phyloP scores from a whole-genome alignment of 2,888 invertebrate species.

The Gastrophysa polygoni region DNA sequence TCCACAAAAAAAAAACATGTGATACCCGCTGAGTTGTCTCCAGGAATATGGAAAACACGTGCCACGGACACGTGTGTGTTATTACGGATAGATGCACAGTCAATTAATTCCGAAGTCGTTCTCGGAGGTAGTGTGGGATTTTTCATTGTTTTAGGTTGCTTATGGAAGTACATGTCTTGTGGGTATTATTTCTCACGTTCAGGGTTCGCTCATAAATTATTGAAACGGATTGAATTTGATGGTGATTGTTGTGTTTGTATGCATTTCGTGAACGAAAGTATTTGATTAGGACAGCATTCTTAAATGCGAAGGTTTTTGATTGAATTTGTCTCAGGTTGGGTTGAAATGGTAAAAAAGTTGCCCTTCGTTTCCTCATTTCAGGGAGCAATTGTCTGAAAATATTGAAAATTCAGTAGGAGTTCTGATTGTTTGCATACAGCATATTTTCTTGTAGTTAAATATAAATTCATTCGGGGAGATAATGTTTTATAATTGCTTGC shows the following conservation, averaged over 20 bases:
- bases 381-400: too few species aligned
- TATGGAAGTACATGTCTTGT: not conserved
- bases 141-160: not conserved
- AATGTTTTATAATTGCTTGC: too few species aligned
- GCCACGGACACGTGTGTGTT: slow-evolving; percentile 15
- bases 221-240: not conserved
- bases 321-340: too few species aligned
- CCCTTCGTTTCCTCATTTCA: too few species aligned
- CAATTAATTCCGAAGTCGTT: not conserved
- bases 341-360: too few species aligned
- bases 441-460: too few species aligned
- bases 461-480: too few species aligned
- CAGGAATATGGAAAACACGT: slow-evolving; percentile 16
- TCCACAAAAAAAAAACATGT: not conserved
- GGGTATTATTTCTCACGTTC: not conserved
- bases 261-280: too few species aligned
- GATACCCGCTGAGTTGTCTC: not conserved
- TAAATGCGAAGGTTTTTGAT: not conserved
- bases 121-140: not conserved
- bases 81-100: not conserved
- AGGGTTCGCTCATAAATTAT: not conserved
- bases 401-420: too few species aligned
- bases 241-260: not conserved
- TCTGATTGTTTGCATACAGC: too few species aligned
- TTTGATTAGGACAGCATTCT: not conserved